Conservation (phyloP, 2,797 vertebrate species). For the Artibeus jamaicensis region DNA sequence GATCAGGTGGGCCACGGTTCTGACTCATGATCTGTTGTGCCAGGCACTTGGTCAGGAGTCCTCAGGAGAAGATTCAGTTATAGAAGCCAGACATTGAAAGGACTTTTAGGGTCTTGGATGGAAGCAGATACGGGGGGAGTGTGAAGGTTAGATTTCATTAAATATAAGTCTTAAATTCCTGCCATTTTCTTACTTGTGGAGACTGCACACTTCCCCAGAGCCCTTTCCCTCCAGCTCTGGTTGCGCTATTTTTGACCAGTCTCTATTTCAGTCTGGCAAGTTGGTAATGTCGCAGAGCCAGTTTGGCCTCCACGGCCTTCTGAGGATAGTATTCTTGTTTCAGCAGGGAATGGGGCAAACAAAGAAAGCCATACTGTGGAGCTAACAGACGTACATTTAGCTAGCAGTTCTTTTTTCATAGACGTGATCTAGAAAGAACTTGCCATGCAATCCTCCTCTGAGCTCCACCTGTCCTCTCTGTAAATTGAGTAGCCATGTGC, state of each 20-base stretch:
- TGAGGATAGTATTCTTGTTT: slow-evolving; percentile 45
- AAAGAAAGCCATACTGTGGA: neutral
- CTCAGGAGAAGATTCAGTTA: neutral
- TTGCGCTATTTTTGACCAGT: slow-evolving; percentile 92
- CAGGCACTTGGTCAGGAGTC: neutral
- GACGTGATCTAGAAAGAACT: neutral
- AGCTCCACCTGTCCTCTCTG: neutral
- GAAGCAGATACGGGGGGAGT: neutral
- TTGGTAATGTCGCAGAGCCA: slow-evolving; percentile 89
- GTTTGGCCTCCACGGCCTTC: slow-evolving; percentile 63
- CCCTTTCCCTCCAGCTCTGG: slow-evolving; percentile 82
- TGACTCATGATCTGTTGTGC: neutral
- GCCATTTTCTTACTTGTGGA: neutral
- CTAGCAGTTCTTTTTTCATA: neutral
- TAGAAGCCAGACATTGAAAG: slow-evolving; percentile 9
- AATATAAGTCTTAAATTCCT: neutral
- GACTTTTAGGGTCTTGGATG: neutral
- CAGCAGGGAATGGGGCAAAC: neutral
- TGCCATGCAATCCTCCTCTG: neutral
- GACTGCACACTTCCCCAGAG: slow-evolving; percentile 58
- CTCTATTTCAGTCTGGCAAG: slow-evolving; percentile 90
- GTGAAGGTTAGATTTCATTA: neutral
- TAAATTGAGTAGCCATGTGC: slow-evolving; percentile 59
- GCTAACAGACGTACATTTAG: neutral
- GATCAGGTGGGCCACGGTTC: neutral